Conservation (phyloP, 2,113 vertebrate species). For the Neodon shergylaensis region DNA sequence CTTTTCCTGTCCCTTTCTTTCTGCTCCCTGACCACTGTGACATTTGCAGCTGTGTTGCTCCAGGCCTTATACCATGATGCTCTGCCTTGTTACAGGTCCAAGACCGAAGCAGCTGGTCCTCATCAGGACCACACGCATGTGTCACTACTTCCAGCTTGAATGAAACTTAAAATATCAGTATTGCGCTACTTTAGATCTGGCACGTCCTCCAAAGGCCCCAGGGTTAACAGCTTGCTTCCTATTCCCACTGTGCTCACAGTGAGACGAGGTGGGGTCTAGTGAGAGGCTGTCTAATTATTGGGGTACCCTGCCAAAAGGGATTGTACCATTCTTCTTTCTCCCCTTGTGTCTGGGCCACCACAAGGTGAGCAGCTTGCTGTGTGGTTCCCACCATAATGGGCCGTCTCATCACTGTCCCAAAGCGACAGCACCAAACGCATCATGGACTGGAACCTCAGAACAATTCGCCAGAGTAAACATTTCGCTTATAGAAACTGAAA, state of each 20-base stretch:
- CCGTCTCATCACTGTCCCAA: neutral
- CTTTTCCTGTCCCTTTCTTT: neutral
- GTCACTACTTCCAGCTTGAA: neutral
- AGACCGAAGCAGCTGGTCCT: neutral
- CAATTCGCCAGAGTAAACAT: neutral
- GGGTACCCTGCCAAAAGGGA: no score
- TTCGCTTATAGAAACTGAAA: neutral
- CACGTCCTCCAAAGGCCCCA: neutral
- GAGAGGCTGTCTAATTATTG: neutral
- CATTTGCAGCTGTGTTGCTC: no score
- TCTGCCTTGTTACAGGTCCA: neutral
- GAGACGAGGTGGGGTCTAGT: neutral
- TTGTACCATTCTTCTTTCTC: neutral
- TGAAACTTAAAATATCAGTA: neutral
- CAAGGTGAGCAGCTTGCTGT: neutral
- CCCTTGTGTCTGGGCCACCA: neutral
- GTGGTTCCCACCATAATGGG: neutral
- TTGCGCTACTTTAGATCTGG: neutral
- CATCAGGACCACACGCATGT: no score
- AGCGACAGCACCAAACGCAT: neutral
- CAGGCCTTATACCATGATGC: no score
- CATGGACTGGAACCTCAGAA: neutral
- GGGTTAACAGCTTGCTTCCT: neutral
- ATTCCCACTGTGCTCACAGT: neutral
- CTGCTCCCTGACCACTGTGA: neutral